Evolutionary conservation across 2,113 vertebrate genomes (phyloP).

Genomic region (Bos javanicus): DNA sequence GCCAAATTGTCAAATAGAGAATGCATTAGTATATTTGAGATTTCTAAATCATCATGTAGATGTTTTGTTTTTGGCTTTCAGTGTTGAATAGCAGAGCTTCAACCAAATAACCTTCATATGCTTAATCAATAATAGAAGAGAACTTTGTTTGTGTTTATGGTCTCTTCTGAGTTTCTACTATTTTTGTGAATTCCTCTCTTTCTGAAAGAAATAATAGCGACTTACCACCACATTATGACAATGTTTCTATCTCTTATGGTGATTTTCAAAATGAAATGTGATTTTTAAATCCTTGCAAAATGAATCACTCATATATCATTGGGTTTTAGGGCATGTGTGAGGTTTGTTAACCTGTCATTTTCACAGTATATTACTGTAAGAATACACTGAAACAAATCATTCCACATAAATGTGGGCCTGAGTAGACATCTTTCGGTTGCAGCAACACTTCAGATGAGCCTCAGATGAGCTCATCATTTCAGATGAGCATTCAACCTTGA

Average conservation of each 20-base stretch:
- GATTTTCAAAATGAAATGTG: constrained; percentile 38
- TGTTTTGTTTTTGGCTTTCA: not conserved
- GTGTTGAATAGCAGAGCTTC: not conserved
- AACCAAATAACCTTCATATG: not conserved
- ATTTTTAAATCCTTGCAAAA: constrained; percentile 63
- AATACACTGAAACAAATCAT: not conserved
- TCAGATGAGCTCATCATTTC: not conserved
- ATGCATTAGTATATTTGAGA: not conserved
- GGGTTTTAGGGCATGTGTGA: not conserved
- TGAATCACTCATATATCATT: constrained; percentile 53
- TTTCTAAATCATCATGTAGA: not conserved
- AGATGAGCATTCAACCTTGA: not conserved
- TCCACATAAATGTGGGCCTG: not conserved
- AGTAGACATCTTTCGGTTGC: not conserved
- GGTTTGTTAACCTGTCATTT: constrained; percentile 14
- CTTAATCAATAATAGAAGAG: not conserved
- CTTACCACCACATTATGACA: not conserved
- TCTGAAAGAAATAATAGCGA: constrained; percentile 28
- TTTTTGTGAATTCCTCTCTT: not conserved
- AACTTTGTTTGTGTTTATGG: not conserved
- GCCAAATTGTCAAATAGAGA: not conserved
- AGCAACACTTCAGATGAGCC: not conserved
- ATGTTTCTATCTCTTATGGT: not conserved
- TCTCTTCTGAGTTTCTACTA: not conserved
- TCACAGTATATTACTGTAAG: constrained; percentile 8